Evolutionary conservation across 2,797 vertebrate genomes (phyloP).

Genomic region (Poeciliopsis turneri): DNA sequence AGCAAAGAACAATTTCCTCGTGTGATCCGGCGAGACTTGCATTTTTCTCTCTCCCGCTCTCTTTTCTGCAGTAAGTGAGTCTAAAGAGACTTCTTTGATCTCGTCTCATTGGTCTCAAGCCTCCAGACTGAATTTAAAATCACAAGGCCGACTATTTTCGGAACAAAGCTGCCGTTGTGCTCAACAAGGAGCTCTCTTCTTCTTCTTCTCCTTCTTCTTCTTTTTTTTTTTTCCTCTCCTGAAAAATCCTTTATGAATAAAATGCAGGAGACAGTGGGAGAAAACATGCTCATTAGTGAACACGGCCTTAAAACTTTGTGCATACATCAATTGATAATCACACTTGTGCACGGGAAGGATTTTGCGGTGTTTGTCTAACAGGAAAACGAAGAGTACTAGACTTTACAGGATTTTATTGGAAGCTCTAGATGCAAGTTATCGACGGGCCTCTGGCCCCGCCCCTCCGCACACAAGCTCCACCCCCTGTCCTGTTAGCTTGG

Average conservation of each 20-base stretch:
- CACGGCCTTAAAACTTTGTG: neutral
- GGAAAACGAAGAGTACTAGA: neutral
- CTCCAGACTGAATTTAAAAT: constrained; percentile 79
- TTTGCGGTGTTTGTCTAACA: neutral
- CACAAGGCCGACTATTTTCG: constrained; percentile 76
- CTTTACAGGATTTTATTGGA: neutral
- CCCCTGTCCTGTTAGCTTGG: too few relatives aligned
- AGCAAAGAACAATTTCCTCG: constrained; percentile 68
- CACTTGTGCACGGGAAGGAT: neutral
- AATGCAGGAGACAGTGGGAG: constrained; percentile 38
- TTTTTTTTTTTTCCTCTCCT: constrained; percentile 45
- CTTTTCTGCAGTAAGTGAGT: constrained; percentile 72
- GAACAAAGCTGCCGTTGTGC: constrained; percentile 75
- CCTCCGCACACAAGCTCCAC: too few relatives aligned
- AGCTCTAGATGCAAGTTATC: neutral
- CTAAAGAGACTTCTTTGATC: constrained; percentile 82
- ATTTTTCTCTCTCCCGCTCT: constrained; percentile 59
- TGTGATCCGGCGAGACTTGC: constrained; percentile 74
- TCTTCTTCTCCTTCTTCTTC: constrained; percentile 16
- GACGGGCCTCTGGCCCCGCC: too few relatives aligned
- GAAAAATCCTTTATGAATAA: constrained; percentile 48
- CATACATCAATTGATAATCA: neutral
- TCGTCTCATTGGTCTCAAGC: constrained; percentile 75
- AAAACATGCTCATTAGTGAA: constrained; percentile 44
- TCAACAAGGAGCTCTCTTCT: constrained; percentile 68